A percentile compares a stretch with the other conserved stretches of the same genome.
Evolutionary conservation across 2,888 invertebrate species (phyloP).

Genomic region (Cephonodes hylas): DNA sequence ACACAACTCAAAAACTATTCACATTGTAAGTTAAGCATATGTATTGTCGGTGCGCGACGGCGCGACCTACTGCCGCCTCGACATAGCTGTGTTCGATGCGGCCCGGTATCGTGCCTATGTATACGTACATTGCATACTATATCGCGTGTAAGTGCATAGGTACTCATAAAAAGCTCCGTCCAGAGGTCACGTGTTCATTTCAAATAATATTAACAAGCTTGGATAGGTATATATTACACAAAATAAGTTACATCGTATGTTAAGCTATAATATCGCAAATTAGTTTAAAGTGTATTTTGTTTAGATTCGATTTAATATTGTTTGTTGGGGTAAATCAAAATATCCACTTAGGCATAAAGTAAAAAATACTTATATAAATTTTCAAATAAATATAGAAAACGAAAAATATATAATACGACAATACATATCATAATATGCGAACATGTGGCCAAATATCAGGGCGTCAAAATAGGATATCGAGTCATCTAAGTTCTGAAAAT

Average conservation of each 20-base stretch:
- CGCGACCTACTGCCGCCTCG: neutral
- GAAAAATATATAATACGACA: constrained; percentile 28
- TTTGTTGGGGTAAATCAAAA: neutral
- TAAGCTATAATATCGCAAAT: neutral
- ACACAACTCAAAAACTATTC: constrained; percentile 81
- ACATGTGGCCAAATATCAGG: constrained; percentile 56
- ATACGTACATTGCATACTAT: constrained; percentile 10
- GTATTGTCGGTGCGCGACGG: constrained; percentile 18
- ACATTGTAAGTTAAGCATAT: constrained; percentile 51
- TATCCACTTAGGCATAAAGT: neutral
- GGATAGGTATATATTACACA: constrained; percentile 20
- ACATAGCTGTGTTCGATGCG: neutral
- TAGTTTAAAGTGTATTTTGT: neutral
- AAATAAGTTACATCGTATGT: constrained; percentile 17
- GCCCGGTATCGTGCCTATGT: neutral
- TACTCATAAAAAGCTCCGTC: constrained; percentile 46
- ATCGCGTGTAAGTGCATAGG: constrained; percentile 5
- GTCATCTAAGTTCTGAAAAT: constrained; percentile 22
- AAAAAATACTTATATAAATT: neutral
- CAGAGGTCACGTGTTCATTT: constrained; percentile 47
- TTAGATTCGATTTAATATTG: neutral
- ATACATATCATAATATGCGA: constrained; percentile 30
- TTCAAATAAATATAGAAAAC: neutral
- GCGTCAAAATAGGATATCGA: constrained; percentile 66
- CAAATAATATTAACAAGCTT: constrained; percentile 27